Conservation (phyloP, 2,888 invertebrate genomes). For the Tethea ocularis region DNA sequence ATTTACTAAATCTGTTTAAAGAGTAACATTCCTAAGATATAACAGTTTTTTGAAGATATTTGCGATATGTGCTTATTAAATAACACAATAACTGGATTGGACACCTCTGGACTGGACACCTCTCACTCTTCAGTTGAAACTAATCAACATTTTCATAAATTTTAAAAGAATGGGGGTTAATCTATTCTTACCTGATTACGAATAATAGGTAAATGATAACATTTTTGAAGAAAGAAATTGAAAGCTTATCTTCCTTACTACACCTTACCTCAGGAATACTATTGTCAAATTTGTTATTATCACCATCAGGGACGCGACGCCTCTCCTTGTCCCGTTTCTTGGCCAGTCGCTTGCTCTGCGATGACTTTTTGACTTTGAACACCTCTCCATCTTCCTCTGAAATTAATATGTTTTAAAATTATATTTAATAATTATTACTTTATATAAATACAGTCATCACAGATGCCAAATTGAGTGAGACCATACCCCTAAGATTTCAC, state of each 20-base stretch:
- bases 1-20: no score
- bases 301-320: conserved; percentile 59
- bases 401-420: conserved; percentile 16
- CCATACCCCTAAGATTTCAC: no score
- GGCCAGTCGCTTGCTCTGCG: conserved; percentile 95
- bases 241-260: conserved; percentile 13
- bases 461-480: no score
- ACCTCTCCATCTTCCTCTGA: conserved; percentile 91
- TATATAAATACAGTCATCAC: no score
- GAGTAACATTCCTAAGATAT: no score
- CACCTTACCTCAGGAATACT: conserved; percentile 66
- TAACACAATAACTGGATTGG: no score
- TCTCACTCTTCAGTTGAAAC: background rate
- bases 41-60: no score
- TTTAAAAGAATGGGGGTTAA: background rate
- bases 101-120: no score
- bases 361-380: conserved; percentile 98
- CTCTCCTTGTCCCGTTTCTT: conserved; percentile 92
- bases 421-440: background rate
- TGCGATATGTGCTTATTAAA: no score
- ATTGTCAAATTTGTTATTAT: conserved; percentile 73
- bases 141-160: no score
- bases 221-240: background rate
- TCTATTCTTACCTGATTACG: background rate
- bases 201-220: background rate